A percentile compares a stretch with the other conserved stretches of the same genome.
These are phyloP conservation scores for Sarotherodon lohbergeri DNA, from an alignment of 2,113 vertebrate genomes.

Conservation along the genomic window DNA sequence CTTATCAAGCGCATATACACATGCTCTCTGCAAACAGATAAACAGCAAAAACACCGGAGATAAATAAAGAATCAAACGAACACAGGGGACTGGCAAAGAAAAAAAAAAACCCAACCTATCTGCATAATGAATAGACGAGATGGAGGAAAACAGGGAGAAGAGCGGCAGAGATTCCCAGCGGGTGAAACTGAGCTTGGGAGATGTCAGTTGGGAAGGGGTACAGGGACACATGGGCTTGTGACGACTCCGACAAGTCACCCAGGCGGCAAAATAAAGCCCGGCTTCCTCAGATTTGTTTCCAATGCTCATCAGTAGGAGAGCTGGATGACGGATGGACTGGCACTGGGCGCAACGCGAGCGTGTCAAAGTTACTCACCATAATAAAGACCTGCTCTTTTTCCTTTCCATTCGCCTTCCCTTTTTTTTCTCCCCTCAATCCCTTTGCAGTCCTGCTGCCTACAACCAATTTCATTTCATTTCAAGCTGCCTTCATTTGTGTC, in stretches of 20 bases:
- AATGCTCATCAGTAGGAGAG: constrained; percentile 65
- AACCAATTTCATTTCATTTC: constrained; percentile 29
- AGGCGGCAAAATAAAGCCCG: constrained; percentile 63
- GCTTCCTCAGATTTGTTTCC: constrained; percentile 65
- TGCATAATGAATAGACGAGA: constrained; percentile 63
- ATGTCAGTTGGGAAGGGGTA: constrained; percentile 17
- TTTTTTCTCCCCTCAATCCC: neutral
- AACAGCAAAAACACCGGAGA: constrained; percentile 57
- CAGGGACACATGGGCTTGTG: constrained; percentile 41
- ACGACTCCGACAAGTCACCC: constrained; percentile 61
- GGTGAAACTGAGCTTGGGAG: constrained; percentile 36
- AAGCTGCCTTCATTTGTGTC: constrained; percentile 5
- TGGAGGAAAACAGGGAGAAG: constrained; percentile 14
- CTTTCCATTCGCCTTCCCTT: neutral
- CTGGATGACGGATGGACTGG: constrained; percentile 69
- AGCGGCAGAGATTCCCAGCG: constrained; percentile 46
- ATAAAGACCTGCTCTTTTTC: constrained; percentile 56
- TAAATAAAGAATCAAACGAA: constrained; percentile 63
- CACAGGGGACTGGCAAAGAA: constrained; percentile 27
- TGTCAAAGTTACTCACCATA: constrained; percentile 65
- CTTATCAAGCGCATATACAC: constrained; percentile 45
- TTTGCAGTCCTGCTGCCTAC: constrained; percentile 14
- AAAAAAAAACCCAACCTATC: neutral
- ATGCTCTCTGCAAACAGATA: constrained; percentile 28
- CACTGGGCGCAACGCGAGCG: constrained; percentile 51